Base-by-base conservation (phyloP, 1,140 invertebrate genomes). In the Paralvinella palmiformis region DNA sequence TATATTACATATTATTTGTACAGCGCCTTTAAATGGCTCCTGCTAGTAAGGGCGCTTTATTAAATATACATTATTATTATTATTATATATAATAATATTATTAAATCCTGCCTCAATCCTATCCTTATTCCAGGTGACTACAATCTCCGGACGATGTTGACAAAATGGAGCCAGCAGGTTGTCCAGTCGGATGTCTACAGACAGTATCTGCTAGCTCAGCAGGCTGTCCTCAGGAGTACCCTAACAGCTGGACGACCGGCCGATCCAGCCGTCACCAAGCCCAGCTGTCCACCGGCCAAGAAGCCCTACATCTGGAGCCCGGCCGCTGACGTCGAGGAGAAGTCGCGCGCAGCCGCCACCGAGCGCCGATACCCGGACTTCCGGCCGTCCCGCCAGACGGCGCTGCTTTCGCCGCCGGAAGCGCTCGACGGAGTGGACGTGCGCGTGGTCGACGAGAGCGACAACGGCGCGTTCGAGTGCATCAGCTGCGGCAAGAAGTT, bases 401-500 rank as follows among this genome's bases (percentile, higher is more conserved):
- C 7, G 45, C 59, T 13, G 31, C 44, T 24, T 27, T 35, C 32
- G 13, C 24, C 27, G 24, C 32, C 13, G 10, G 24, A 33, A 35
- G 10, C 22, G 13, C 56, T 7, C 7, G 13, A 33, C 10, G 13
- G 24, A 22, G 24, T 6, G 32, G 27, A 15, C 22, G 29, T 59
- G 10, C 58, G 22, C 58, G 32, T 24, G 2, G 37, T 17, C 20
- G 10, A n/a, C 13, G 44, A 50, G 22, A 45, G 37, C 37, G 57
- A n/a, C 22, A 53, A n/a, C 55, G 91, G 94, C 75, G 89, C 93
- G 59, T 96, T 92, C 82, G 93, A 92, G 60, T 98, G 95, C 84
- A 89, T 92, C 71, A 96, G 96, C 79, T 98, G 95, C 82, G 91
- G 94, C 81, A 98, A 98, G 82, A 94, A 95, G 88, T 97, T 98